Evolutionary conservation across 2,888 invertebrate genomes (phyloP).

Genomic region (Lutraria lutraria): DNA sequence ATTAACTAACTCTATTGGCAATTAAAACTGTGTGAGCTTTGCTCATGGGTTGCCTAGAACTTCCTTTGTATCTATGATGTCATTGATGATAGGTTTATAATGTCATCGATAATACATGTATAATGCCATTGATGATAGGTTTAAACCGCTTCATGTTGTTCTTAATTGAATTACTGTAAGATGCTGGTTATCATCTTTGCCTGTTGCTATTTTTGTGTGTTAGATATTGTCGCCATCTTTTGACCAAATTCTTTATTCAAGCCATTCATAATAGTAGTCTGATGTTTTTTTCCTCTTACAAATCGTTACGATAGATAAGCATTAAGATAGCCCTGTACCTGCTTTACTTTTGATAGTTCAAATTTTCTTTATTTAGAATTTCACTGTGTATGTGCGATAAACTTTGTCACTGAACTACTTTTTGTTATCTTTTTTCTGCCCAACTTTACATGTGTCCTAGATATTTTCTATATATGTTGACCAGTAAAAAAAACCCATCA

Average conservation of each 20-base stretch:
- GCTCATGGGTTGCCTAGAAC: too few relatives aligned
- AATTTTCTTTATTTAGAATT: not conserved
- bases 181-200: conserved; percentile 9
- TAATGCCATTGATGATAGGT: too few relatives aligned
- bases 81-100: too few relatives aligned
- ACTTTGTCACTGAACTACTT: not conserved
- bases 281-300: not conserved
- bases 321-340: not conserved
- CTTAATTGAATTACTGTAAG: not conserved
- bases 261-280: not conserved
- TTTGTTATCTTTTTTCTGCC: not conserved
- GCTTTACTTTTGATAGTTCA: not conserved
- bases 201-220: not conserved
- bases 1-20: too few relatives aligned
- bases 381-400: not conserved
- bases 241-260: not conserved
- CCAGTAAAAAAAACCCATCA: too few relatives aligned
- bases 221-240: not conserved
- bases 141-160: too few relatives aligned
- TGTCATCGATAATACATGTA: too few relatives aligned
- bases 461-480: too few relatives aligned
- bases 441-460: too few relatives aligned
- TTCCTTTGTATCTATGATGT: too few relatives aligned
- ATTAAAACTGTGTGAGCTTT: too few relatives aligned
- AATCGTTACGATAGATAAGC: not conserved